phyloP scores from a whole-genome alignment of 1,140 invertebrate species.

The Drosophila tani region DNA sequence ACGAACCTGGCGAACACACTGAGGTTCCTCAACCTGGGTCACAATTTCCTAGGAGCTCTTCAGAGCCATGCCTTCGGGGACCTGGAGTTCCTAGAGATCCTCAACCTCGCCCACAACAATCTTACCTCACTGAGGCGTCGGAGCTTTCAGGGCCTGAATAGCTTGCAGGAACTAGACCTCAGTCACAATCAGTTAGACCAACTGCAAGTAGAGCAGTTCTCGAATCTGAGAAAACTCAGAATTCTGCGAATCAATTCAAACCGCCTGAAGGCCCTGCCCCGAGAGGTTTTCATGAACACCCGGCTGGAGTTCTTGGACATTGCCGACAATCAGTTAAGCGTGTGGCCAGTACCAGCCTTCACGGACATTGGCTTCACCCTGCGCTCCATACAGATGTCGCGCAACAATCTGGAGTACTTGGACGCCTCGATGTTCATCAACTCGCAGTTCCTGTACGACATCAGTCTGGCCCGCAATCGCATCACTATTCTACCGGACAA shows the following conservation, averaged over 20 bases:
- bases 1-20: constrained; percentile 87
- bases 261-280: constrained; percentile 90
- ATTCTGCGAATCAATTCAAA: constrained; percentile 92
- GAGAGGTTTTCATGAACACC: constrained; percentile 93
- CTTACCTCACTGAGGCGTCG: constrained; percentile 90
- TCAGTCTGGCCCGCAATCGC: constrained; percentile 92
- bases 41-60: constrained; percentile 90
- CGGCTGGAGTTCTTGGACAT: constrained; percentile 92
- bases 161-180: constrained; percentile 92
- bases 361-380: constrained; percentile 91
- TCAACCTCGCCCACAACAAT: constrained; percentile 91
- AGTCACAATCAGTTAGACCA: constrained; percentile 91
- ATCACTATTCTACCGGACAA: constrained; percentile 94
- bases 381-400: constrained; percentile 90
- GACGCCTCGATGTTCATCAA: constrained; percentile 94
- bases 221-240: constrained; percentile 90
- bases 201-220: constrained; percentile 92
- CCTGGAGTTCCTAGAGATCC: constrained; percentile 89
- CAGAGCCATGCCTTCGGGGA: constrained; percentile 90
- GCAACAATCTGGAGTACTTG: constrained; percentile 94
- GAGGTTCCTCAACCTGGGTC: constrained; percentile 89
- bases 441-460: constrained; percentile 91
- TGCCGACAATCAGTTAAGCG: constrained; percentile 91
- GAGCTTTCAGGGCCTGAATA: constrained; percentile 90
- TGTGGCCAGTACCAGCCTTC: constrained; percentile 90